A percentile compares a stretch with the other conserved stretches of the same genome.
phyloP scores from a whole-genome alignment of 2,888 invertebrate genomes.

The Dilophus febrilis region DNA sequence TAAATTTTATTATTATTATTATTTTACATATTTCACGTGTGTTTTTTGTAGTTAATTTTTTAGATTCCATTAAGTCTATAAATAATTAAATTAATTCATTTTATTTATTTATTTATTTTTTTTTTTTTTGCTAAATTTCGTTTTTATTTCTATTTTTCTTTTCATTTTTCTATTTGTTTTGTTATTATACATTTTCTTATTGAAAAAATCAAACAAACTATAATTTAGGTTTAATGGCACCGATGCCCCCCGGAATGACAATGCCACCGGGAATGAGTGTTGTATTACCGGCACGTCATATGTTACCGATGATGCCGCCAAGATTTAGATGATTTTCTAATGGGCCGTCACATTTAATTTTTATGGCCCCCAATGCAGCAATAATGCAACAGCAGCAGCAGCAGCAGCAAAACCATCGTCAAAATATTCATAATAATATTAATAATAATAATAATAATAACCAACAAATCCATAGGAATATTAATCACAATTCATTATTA shows the following conservation, averaged over 20 bases:
- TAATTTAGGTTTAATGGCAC: constrained; percentile 22
- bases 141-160: too few relatives aligned
- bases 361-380: constrained; percentile 21
- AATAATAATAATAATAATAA: background rate
- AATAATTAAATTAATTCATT: too few relatives aligned
- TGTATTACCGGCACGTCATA: constrained; percentile 32
- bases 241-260: constrained; percentile 24
- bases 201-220: too few relatives aligned
- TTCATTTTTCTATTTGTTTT: too few relatives aligned
- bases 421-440: background rate
- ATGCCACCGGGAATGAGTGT: constrained; percentile 31
- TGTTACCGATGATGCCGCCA: constrained; percentile 58
- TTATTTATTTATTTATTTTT: too few relatives aligned
- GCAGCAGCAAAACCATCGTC: background rate
- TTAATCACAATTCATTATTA: background rate
- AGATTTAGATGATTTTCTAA: constrained; percentile 70
- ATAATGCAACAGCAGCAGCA: constrained; percentile 21
- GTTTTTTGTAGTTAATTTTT: too few relatives aligned
- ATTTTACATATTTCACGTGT: too few relatives aligned
- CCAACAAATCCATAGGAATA: constrained; percentile 2
- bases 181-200: too few relatives aligned
- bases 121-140: too few relatives aligned
- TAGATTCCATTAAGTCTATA: too few relatives aligned
- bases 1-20: too few relatives aligned
- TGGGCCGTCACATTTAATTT: constrained; percentile 22